phyloP scores from a whole-genome alignment of 2,888 invertebrate species.

The Emmelina monodactyla region DNA sequence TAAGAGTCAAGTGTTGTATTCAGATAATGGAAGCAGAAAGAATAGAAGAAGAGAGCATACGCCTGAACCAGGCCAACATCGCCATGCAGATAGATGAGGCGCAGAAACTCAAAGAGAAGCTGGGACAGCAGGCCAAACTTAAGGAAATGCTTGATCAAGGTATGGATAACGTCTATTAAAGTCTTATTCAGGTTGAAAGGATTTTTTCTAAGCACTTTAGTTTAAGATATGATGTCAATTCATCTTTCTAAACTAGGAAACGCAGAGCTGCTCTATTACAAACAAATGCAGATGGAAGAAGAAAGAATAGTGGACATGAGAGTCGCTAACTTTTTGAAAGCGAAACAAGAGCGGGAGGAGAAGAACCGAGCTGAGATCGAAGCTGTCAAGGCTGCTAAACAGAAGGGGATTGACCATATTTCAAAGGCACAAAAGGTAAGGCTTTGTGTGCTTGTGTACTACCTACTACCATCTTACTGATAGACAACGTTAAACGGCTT shows the following conservation, averaged over 20 bases:
- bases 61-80: constrained; percentile 68
- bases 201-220: too few species aligned
- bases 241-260: constrained; percentile 61
- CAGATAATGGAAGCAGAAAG: constrained; percentile 69
- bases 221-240: too few species aligned
- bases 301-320: constrained; percentile 70
- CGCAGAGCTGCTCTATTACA: constrained; percentile 67
- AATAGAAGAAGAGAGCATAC: constrained; percentile 72
- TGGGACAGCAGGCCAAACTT: constrained; percentile 56
- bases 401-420: constrained; percentile 67
- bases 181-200: too few species aligned
- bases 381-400: constrained; percentile 65
- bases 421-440: constrained; percentile 61
- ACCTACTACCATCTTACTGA: too few species aligned
- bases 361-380: constrained; percentile 59
- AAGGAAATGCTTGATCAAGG: constrained; percentile 67
- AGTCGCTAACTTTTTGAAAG: constrained; percentile 69
- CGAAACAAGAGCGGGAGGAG: constrained; percentile 69
- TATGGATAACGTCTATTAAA: too few species aligned
- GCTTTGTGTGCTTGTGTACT: too few species aligned
- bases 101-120: constrained; percentile 63
- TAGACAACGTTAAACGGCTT: too few species aligned
- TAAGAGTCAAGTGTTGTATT: too few species aligned
- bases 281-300: constrained; percentile 70
- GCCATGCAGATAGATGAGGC: constrained; percentile 72